These are phyloP conservation scores for Cyprinodon variegatus DNA, from an alignment of 2,113 vertebrate species.

Conservation along the genomic window DNA sequence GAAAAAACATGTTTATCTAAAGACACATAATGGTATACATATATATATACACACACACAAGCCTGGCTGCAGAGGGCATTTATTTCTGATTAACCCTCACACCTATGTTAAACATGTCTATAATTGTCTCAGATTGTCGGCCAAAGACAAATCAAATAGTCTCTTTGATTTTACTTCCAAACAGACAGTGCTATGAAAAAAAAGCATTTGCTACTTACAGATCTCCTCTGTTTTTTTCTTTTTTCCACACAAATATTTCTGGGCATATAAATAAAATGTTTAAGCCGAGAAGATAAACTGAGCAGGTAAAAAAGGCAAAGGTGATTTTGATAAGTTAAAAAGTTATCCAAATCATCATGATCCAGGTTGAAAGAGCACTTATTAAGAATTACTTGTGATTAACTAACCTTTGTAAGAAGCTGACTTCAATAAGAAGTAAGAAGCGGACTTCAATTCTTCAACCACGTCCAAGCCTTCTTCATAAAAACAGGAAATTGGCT, in stretches of 20 bases:
- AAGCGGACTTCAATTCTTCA: too few species aligned
- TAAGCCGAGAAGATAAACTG: too few species aligned
- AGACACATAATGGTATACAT: constrained; percentile 10
- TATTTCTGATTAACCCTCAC: neutral
- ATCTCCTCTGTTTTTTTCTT: too few species aligned
- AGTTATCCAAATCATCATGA: neutral
- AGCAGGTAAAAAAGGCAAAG: too few species aligned
- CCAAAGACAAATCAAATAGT: constrained; percentile 14
- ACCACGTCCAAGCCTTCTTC: too few species aligned
- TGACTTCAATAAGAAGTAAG: too few species aligned
- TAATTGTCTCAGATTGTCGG: neutral
- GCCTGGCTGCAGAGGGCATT: neutral
- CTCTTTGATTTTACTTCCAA: neutral
- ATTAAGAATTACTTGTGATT: too few species aligned
- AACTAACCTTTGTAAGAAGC: too few species aligned
- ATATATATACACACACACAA: neutral
- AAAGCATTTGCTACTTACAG: too few species aligned
- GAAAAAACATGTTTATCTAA: constrained; percentile 64
- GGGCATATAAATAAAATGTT: too few species aligned
- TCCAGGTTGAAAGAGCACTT: neutral
- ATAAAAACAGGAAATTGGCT: too few species aligned
- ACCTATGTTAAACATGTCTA: neutral
- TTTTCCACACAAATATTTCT: too few species aligned
- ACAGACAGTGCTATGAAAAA: neutral
- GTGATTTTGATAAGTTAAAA: neutral